Evolutionary conservation across 2,797 vertebrate genomes (phyloP), one percentile per base, ranked within the genome.

Genomic region (Leptoclinus maculatus): DNA sequence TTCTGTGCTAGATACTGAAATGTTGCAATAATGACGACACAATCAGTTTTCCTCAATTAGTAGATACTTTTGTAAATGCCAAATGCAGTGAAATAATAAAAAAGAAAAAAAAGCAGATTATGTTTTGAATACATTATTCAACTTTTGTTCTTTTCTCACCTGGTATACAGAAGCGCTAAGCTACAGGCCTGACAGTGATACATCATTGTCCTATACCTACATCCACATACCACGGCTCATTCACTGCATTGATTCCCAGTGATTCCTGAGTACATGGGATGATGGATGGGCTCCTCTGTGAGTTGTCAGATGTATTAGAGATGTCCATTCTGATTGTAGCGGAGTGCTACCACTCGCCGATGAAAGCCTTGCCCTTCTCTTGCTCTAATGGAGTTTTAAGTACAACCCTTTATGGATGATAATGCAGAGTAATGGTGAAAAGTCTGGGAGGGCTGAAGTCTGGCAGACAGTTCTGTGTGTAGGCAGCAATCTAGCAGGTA

Each of bases 321-420:
- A 85, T 90, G 92, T 92, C 90, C 83, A 66, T 79, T 88, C 76
- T 88, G 86, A 93, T 93, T 92, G 79, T 76, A 83, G 90, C 60
- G 79, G 89, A 93, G 93, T 93, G 92, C 88, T 88, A 45, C 81
- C 91, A 90, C 93, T 94, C 89, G 84, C 79, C 57, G 62, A 88
- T 91, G 91, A 93, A 93, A 93, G 91, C 91, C 82, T 87, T 75
- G 78, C 80, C 74, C 88, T 67, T 73, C 78, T 80, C 89, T 80
- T 65, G 67, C 79, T 78, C 92, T 95, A 95, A 95, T 94, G 92
- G 93, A 82, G 80, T 88, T 93, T 93, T 94, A 94, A 95, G 93
- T 93, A 91, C 90, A 79, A 67, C 27, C 82, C 69, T 84, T 92
- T 93, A 93, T 90, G 90, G 91, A 85, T 83, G 80, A 83, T 95